Percentiles rank a stretch among this genome's conserved stretches.
Evolutionary conservation across 2,113 vertebrate species (phyloP).

Genomic region (Propithecus coquereli): DNA sequence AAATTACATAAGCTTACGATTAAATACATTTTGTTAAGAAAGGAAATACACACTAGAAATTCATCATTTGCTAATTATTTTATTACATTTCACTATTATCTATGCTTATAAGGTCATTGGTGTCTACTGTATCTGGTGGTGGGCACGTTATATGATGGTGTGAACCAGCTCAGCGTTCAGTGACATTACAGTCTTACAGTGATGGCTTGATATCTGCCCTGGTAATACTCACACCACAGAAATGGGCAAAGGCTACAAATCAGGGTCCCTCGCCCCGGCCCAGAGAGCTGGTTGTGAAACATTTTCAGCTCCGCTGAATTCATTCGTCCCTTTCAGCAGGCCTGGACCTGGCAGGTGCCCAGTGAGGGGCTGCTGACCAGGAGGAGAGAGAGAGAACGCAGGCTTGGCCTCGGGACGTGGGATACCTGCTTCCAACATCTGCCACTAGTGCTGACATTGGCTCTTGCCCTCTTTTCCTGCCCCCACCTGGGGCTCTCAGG

Average conservation of each 20-base stretch:
- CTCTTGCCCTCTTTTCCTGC: neutral
- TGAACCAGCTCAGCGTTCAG: neutral
- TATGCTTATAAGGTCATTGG: neutral
- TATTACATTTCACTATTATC: neutral
- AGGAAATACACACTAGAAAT: neutral
- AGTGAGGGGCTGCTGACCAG: neutral
- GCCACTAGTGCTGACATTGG: neutral
- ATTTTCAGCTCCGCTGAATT: neutral
- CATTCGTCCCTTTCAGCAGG: neutral
- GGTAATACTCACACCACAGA: neutral
- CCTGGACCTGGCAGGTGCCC: neutral
- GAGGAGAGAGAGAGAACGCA: neutral
- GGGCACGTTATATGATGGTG: neutral
- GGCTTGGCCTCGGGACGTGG: neutral
- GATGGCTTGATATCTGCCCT: neutral
- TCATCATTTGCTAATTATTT: neutral
- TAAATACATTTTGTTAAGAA: neutral
- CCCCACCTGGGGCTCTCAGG: neutral
- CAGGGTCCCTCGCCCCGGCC: no score
- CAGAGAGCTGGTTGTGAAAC: neutral
- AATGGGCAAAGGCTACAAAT: neutral
- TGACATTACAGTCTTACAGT: neutral
- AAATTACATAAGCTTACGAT: slow-evolving; percentile 6
- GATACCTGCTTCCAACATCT: neutral
- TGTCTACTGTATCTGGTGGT: neutral